These are phyloP conservation scores for Noctuana brunneofusca DNA, from an alignment of 2,888 invertebrate genomes.

Conservation along the genomic window DNA sequence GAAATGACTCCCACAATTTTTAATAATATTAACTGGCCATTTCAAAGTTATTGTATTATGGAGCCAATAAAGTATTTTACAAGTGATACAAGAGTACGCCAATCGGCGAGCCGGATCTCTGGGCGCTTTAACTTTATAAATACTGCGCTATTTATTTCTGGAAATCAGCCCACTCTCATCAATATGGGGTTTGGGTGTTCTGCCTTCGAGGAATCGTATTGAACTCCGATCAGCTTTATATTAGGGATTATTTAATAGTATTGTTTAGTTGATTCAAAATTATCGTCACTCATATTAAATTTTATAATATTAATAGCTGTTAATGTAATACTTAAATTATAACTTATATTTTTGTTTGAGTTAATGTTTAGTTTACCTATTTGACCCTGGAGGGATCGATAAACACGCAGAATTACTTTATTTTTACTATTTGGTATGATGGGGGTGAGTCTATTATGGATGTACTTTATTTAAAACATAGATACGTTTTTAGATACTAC, in stretches of 20 bases:
- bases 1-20: not conserved
- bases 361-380: too few species aligned
- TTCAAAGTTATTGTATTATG: constrained; percentile 45
- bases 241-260: constrained; percentile 9
- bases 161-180: constrained; percentile 75
- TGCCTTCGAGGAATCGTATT: constrained; percentile 37
- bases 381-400: too few species aligned
- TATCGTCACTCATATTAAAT: too few species aligned
- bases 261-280: not conserved
- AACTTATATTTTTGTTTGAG: too few species aligned
- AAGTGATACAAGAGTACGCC: constrained; percentile 78
- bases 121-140: constrained; percentile 78
- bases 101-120: constrained; percentile 73
- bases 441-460: too few species aligned
- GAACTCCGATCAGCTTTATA: constrained; percentile 18
- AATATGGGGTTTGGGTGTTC: constrained; percentile 54
- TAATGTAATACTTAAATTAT: too few species aligned
- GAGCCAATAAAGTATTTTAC: constrained; percentile 80
- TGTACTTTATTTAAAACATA: too few species aligned
- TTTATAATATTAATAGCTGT: too few species aligned
- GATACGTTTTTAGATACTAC: too few species aligned
- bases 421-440: too few species aligned
- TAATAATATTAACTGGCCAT: constrained; percentile 5
- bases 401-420: too few species aligned
- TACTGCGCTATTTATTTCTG: constrained; percentile 81